phyloP scores from a whole-genome alignment of 1,140 invertebrate species.

The Chlorops oryzae region DNA sequence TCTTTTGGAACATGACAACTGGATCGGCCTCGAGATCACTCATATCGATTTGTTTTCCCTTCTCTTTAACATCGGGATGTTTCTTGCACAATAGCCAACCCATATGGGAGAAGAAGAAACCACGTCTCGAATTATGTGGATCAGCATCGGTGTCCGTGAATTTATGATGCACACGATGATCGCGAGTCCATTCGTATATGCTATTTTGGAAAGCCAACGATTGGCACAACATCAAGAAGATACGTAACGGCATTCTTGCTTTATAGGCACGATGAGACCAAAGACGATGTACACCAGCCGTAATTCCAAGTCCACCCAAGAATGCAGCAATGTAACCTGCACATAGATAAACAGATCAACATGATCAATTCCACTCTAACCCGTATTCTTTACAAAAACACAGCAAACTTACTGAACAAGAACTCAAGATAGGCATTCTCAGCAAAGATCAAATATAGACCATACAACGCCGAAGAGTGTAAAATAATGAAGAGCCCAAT shows the following conservation, averaged over 20 bases:
- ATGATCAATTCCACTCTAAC: neutral
- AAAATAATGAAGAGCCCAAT: constrained; percentile 61
- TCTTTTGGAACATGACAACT: constrained; percentile 65
- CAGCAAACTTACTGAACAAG: constrained; percentile 54
- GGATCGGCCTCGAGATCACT: constrained; percentile 65
- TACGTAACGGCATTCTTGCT: constrained; percentile 64
- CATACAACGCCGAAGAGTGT: constrained; percentile 63
- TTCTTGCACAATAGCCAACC: constrained; percentile 59
- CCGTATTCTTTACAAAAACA: neutral
- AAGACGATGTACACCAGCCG: constrained; percentile 75
- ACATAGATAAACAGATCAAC: neutral
- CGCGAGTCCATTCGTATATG: constrained; percentile 53
- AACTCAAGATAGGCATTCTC: constrained; percentile 56
- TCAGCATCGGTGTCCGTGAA: constrained; percentile 63
- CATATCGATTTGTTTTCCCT: constrained; percentile 63
- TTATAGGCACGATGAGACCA: constrained; percentile 81
- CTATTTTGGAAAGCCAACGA: constrained; percentile 53
- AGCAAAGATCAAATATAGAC: constrained; percentile 57
- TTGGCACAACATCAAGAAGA: constrained; percentile 51
- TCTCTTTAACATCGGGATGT: constrained; percentile 57
- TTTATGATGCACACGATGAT: constrained; percentile 62
- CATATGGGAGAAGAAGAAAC: constrained; percentile 61
- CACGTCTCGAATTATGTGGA: constrained; percentile 59
- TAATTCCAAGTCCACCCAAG: constrained; percentile 59
- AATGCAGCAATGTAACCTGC: constrained; percentile 30